Conservation (phyloP, 2,113 vertebrate species). For the Psittacula cyanocephala region DNA sequence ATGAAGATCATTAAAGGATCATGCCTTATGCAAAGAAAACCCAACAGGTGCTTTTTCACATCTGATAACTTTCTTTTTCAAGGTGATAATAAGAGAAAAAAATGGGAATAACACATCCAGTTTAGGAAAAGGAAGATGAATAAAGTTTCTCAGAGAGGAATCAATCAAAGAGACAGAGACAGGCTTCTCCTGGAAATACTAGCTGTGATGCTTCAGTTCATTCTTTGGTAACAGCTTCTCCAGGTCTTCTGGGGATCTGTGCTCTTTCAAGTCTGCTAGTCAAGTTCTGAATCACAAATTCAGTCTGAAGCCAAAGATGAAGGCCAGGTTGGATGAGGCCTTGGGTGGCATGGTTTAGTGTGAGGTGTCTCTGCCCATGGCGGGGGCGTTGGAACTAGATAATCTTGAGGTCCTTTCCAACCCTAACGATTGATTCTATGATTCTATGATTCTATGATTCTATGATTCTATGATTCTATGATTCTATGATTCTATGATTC, state of each 20-base stretch:
- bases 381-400: too few relatives aligned
- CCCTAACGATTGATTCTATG: too few relatives aligned
- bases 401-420: too few relatives aligned
- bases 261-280: not conserved
- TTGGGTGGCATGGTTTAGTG: too few relatives aligned
- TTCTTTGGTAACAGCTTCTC: not conserved
- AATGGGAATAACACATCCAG: not conserved
- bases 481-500: too few relatives aligned
- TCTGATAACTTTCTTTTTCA: not conserved
- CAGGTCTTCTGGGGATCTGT: not conserved
- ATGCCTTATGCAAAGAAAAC: not conserved
- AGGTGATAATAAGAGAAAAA: not conserved
- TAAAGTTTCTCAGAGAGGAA: not conserved
- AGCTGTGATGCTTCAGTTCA: constrained; percentile 10
- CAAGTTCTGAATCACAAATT: not conserved
- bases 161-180: not conserved
- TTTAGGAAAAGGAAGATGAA: not conserved
- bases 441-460: too few relatives aligned
- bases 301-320: not conserved
- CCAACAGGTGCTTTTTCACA: not conserved
- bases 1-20: not conserved
- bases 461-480: too few relatives aligned
- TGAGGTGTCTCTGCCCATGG: too few relatives aligned
- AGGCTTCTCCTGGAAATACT: not conserved
- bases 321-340: too few relatives aligned